phyloP scores from a whole-genome alignment of 2,113 vertebrate species.

The Pseudonaja textilis region DNA sequence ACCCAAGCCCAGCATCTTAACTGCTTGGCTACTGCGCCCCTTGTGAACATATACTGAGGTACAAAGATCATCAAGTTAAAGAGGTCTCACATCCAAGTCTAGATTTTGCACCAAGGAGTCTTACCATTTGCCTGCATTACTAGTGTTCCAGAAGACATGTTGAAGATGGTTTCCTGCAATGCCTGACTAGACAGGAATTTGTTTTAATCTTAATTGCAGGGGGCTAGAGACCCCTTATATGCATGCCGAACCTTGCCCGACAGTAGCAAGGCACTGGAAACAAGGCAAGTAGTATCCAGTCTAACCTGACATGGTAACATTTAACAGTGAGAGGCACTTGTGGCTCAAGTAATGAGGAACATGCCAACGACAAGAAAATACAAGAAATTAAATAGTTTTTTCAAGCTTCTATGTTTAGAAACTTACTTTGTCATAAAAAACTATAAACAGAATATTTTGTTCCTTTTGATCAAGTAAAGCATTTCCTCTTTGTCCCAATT shows the following conservation, averaged over 20 bases:
- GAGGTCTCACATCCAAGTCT: neutral
- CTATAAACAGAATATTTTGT: neutral
- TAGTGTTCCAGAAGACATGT: neutral
- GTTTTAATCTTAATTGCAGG: neutral
- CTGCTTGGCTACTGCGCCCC: neutral
- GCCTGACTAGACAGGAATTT: neutral
- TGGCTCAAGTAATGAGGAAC: slow-evolving; percentile 29
- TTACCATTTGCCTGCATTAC: neutral
- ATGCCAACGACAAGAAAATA: neutral
- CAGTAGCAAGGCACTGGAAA: neutral
- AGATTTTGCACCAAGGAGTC: neutral
- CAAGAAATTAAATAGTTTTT: slow-evolving; percentile 17
- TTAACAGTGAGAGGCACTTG: slow-evolving; percentile 22
- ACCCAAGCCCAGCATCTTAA: neutral
- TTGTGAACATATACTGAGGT: neutral
- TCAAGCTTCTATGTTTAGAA: slow-evolving; percentile 4
- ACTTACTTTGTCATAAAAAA: slow-evolving; percentile 38
- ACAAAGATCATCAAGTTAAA: neutral
- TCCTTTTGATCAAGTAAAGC: slow-evolving; percentile 2
- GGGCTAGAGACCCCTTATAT: neutral
- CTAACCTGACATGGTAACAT: slow-evolving; percentile 1
- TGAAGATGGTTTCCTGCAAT: neutral
- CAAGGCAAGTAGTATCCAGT: neutral
- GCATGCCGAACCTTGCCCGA: neutral
- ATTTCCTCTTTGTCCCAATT: slow-evolving; percentile 12